Evolutionary conservation across 1,140 invertebrate genomes (phyloP).

Genomic region (Atta cephalotes): DNA sequence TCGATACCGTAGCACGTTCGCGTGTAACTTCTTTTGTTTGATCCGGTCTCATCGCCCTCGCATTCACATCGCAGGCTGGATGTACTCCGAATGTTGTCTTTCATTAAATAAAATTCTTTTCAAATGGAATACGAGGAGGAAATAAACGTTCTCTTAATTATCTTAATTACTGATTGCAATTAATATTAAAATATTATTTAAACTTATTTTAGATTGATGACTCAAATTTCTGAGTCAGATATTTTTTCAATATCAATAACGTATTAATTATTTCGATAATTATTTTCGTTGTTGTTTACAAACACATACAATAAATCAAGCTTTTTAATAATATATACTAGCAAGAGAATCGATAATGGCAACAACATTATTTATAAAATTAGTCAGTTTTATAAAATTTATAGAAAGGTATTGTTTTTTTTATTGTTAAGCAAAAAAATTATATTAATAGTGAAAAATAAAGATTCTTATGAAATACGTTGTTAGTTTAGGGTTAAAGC

Average conservation of each 20-base stretch:
- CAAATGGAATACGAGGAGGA: not conserved
- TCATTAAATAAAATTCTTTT: slow-evolving; percentile 46
- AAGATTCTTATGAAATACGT: not conserved
- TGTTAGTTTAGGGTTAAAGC: slow-evolving; percentile 29
- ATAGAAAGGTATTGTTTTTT: not conserved
- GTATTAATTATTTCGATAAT: slow-evolving; percentile 7
- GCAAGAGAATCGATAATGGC: not conserved
- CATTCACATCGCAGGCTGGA: not conserved
- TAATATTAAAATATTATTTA: slow-evolving; percentile 11
- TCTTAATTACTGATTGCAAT: slow-evolving; percentile 14
- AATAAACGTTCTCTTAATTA: not conserved
- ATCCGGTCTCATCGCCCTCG: slow-evolving; percentile 33
- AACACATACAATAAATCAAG: not conserved
- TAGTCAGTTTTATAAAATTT: not conserved
- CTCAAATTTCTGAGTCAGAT: not conserved
- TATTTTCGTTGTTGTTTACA: not conserved
- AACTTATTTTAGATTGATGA: not conserved
- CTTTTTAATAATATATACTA: not conserved
- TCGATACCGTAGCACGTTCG: slow-evolving; percentile 70
- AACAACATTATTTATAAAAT: not conserved
- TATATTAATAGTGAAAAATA: not conserved
- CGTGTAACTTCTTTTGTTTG: slow-evolving; percentile 70
- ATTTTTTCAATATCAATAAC: not conserved
- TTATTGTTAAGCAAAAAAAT: slow-evolving; percentile 3
- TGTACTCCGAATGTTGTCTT: slow-evolving; percentile 45